phyloP scores from a whole-genome alignment of 2,113 vertebrate genomes.

The Sitta europaea region DNA sequence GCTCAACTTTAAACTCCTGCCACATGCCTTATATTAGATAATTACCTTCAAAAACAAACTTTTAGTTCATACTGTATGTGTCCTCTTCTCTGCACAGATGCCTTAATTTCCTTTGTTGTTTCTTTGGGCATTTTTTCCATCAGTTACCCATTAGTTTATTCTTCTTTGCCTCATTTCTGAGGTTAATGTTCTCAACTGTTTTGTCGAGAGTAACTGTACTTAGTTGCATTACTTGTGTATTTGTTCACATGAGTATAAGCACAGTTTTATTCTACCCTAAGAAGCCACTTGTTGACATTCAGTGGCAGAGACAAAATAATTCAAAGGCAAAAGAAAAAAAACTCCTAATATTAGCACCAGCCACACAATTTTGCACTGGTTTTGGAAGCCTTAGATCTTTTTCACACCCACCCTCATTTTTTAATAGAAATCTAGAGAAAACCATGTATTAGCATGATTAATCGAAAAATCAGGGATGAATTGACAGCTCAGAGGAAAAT shows the following conservation, averaged over 20 bases:
- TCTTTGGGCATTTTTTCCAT: not conserved
- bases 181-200: not conserved
- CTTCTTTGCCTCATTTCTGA: not conserved
- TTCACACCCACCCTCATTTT: fast-evolving
- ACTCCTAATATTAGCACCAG: not conserved
- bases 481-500: not conserved
- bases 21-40: not conserved
- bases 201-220: too few relatives aligned
- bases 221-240: not conserved
- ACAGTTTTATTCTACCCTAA: not conserved
- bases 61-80: not conserved
- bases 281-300: not conserved
- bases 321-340: not conserved
- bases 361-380: not conserved
- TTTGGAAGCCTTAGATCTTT: not conserved
- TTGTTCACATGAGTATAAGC: not conserved
- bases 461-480: not conserved
- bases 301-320: not conserved
- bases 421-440: not conserved
- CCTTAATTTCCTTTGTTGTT: not conserved
- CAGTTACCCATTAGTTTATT: not conserved
- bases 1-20: not conserved
- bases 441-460: not conserved
- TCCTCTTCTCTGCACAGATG: not conserved
- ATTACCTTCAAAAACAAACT: not conserved